Evolutionary conservation across 2,888 invertebrate species (phyloP), one percentile per base, ranked within the genome.

Genomic region (Conistra vaccinii): DNA sequence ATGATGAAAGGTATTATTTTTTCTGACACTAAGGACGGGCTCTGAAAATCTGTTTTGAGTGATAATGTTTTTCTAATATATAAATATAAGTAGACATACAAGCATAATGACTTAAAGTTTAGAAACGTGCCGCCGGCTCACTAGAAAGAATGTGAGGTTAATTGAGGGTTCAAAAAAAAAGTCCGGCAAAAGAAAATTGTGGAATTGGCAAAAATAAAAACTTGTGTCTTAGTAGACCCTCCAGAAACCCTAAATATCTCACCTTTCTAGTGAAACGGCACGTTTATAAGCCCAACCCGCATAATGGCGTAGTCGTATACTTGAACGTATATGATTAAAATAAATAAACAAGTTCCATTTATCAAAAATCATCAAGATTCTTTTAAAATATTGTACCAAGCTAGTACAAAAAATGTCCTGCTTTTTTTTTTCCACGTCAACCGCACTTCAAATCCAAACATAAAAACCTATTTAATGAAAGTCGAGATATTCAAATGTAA

Each of bases 401-500:
- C 14, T 48, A 5, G 23, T n/a, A 14, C 23, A 62, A 51, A 26
- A 72, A 61, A 20, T 23, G 5, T 32, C 0, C 2, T 35, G 0
- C 6, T 35, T 14, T 14, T 26, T 42, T 69, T 69, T 60, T n/a
- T 39, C 6, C 67, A 73, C 12, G 63, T 72, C 48, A 67, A 68
- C 55, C 32, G 26, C 42, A 69, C 57, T 79, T 68, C 35, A 62
- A 68, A 76, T 58, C 20, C 32, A 0, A 60, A 5, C 55, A 29
- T 62, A 63, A 63, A 39, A 58, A 78, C 35, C 57, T 69, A 78
- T 32, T 85, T 78, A 57, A 73, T 62, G 17, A 71, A 78, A 73
- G 68, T 55, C 60, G 75, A 78, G 51, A 83, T 83, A 84, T 84
- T 85, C 68, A 85, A 84, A 85, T 85, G n/a, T 79, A 84, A 77